Conservation (phyloP, 53 echinoderm and acorn worm genomes). For the Temnopleurus reevesii region DNA sequence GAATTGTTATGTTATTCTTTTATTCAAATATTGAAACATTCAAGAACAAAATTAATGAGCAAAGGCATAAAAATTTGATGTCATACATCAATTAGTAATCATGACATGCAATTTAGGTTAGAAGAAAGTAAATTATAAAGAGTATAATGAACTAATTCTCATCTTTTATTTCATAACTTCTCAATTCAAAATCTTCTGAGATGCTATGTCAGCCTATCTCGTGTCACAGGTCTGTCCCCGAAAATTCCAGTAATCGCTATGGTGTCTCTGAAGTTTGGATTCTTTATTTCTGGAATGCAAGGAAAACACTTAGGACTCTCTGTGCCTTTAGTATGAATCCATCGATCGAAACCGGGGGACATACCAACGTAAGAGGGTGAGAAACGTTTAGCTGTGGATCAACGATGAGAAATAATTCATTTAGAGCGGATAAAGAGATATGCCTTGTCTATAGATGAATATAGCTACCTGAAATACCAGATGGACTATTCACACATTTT, state of each 20-base stretch:
- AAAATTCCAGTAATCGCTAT: neutral
- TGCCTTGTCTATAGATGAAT: constrained; percentile 34
- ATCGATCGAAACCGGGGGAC: constrained; percentile 23
- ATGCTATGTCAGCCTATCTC: no score
- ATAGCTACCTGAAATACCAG: neutral
- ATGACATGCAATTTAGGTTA: no score
- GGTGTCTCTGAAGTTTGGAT: neutral
- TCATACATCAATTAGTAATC: no score
- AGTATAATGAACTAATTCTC: no score
- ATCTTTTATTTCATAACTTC: no score
- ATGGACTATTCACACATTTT: neutral
- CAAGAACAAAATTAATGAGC: no score
- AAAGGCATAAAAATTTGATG: no score
- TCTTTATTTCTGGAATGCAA: neutral
- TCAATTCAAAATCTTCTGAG: no score
- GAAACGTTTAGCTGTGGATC: neutral
- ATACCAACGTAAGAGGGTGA: constrained; percentile 27
- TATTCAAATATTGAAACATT: no score
- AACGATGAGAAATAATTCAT: constrained; percentile 57
- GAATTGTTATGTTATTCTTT: no score
- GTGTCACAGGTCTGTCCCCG: neutral
- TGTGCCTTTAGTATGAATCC: neutral
- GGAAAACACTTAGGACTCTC: constrained; percentile 9
- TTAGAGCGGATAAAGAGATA: constrained; percentile 48
- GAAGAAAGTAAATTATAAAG: no score